Percentiles rank a stretch among this genome's conserved stretches.
phyloP scores from a whole-genome alignment of 2,888 invertebrate species.

The Lissonota sp. region DNA sequence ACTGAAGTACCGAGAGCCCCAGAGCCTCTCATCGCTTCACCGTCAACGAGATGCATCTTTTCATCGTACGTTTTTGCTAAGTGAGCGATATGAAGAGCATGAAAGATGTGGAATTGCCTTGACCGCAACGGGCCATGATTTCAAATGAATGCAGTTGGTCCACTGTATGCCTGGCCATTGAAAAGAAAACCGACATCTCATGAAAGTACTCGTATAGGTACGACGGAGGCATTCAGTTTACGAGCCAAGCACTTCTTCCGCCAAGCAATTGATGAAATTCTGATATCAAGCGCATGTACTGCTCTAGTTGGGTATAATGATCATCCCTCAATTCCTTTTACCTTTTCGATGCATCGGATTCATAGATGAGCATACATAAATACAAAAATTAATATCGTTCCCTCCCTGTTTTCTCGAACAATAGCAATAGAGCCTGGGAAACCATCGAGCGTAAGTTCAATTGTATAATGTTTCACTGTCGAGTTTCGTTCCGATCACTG shows the following conservation, averaged over 20 bases:
- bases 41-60: slow-evolving; percentile 25
- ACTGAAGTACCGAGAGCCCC: slow-evolving; percentile 5
- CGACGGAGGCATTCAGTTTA: neutral
- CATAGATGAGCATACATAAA: neutral
- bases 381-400: neutral
- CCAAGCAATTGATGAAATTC: neutral
- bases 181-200: neutral
- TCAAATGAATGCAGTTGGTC: slow-evolving; percentile 18
- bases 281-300: neutral
- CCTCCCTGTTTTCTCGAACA: neutral
- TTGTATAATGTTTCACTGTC: neutral
- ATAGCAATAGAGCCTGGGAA: neutral
- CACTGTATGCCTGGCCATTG: neutral
- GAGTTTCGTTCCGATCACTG: slow-evolving; percentile 6
- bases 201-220: neutral
- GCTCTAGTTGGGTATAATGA: neutral
- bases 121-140: neutral
- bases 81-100: slow-evolving; percentile 6
- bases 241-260: neutral
- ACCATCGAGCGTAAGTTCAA: slow-evolving; percentile 11
- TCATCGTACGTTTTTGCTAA: slow-evolving; percentile 26
- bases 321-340: neutral
- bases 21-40: slow-evolving; percentile 23
- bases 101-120: neutral
- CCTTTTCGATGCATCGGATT: too few species aligned